Conservation (phyloP, 1,140 invertebrate genomes). For the Saccostrea cuccullata region DNA sequence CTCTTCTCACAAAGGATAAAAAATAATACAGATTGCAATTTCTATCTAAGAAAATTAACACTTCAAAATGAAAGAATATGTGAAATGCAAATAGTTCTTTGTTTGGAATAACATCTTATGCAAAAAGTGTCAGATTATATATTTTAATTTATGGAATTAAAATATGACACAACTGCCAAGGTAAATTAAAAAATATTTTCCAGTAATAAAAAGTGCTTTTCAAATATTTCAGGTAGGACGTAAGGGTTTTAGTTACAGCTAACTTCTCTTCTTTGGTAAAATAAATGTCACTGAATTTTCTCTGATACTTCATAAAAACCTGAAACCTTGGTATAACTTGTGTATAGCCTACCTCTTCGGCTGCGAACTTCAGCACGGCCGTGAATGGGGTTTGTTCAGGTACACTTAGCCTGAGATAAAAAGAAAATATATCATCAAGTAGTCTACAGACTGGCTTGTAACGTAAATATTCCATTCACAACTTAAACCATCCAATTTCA, state of each 20-base stretch:
- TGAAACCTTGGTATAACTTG: not conserved
- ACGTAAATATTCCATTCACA: conserved; percentile 21
- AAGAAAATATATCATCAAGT: not conserved
- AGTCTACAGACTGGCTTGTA: not conserved
- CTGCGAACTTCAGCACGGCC: conserved; percentile 99
- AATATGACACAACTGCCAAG: not conserved
- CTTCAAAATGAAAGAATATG: too few relatives aligned
- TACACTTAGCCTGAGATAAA: conserved; percentile 89
- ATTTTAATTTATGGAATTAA: not conserved
- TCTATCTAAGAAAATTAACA: too few relatives aligned
- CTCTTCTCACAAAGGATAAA: too few relatives aligned
- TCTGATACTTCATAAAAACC: conserved; percentile 11
- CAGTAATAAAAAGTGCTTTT: not conserved
- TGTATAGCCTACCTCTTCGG: conserved; percentile 87
- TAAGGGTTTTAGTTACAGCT: not conserved
- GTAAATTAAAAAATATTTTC: not conserved
- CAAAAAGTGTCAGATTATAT: not conserved
- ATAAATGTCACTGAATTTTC: conserved; percentile 17
- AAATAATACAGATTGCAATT: too few relatives aligned
- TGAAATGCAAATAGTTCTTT: too few relatives aligned
- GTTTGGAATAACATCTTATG: too few relatives aligned
- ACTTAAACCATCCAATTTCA: conserved; percentile 24
- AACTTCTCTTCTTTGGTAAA: not conserved
- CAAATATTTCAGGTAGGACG: not conserved
- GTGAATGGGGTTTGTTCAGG: conserved; percentile 99